Conservation (phyloP, 2,888 invertebrate species). For the Corythucha ciliata region DNA sequence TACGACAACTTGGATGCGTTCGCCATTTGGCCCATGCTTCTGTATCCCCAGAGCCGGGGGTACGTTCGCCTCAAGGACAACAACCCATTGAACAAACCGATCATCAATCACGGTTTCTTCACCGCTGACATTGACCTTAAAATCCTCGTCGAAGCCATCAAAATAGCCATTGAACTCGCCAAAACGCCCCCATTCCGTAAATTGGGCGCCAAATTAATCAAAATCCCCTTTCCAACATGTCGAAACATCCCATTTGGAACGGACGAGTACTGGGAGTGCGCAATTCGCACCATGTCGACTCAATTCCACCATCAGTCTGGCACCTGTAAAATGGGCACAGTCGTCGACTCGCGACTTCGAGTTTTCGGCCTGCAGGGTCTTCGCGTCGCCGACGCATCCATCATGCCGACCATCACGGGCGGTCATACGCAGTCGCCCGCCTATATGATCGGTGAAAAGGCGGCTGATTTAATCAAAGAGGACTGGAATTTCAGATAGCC, state of each 20-base stretch:
- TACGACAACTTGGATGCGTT: conserved; percentile 37
- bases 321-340: conserved; percentile 60
- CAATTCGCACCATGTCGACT: conserved; percentile 46
- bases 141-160: conserved; percentile 33
- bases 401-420: conserved; percentile 48
- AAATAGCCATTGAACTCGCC: conserved; percentile 34
- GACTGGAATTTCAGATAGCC: too few relatives aligned
- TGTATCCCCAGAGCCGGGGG: conserved; percentile 35
- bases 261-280: conserved; percentile 49
- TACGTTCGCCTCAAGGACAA: conserved; percentile 31
- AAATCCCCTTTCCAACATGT: conserved; percentile 50
- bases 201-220: conserved; percentile 42
- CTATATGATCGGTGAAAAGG: conserved; percentile 44
- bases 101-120: conserved; percentile 34
- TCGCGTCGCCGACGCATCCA: conserved; percentile 47
- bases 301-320: conserved; percentile 60
- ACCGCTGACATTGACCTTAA: conserved; percentile 29
- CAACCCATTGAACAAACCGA: conserved; percentile 32
- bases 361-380: conserved; percentile 49
- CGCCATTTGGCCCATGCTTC: conserved; percentile 34
- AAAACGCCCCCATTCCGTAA: conserved; percentile 35
- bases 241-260: conserved; percentile 33
- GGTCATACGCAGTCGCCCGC: conserved; percentile 51
- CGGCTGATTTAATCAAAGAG: conserved; percentile 40
- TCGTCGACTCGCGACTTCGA: conserved; percentile 46